Evolutionary conservation across 2,888 invertebrate genomes (phyloP), one percentile per base, ranked within the genome.

Genomic region (Megastigmus dorsalis): DNA sequence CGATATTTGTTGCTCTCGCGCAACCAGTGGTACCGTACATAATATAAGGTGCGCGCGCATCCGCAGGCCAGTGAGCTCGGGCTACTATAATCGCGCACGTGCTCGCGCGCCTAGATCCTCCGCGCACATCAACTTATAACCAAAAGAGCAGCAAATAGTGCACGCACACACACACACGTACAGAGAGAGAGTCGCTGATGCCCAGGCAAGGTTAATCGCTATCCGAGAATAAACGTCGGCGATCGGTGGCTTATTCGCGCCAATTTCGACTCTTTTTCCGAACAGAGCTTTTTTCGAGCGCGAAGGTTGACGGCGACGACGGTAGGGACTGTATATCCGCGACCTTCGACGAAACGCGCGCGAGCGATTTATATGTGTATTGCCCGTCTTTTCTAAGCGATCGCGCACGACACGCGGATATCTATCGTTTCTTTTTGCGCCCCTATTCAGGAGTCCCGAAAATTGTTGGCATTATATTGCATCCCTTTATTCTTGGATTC

Each of bases 201-300:
- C 36, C 55, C 67, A 45, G 26, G 68, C 75, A 75, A 75, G 75
- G 75, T 75, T 68, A 68, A 72, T 72, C 65, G 72, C 36, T 28
- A 55, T 63, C 68, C 68, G 72, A 68, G 72, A 76, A 76, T 72
- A 72, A 72, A 65, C 55, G 33, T n/a, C 62, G 15, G 48, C n/a
- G 26, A 62, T 50, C 45, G 20, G 30, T n/a, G 52, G n/a, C 68
- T 36, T 63, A n/a, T n/a, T 67, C 75, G 68, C 75, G 72, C 76
- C 76, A 76, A 72, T 72, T 69, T 72, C 57, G 41, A 70, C 36
- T 74, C n/a, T n/a, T n/a, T 75, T 71, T 75, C 59, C 71, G 26
- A 50, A 63, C 10, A 30, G 36, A 38, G 20, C 43, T 45, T 50
- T 65, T 65, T 48, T 20, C 36, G 7, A 13, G 36, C 63, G 10